Evolutionary conservation across 2,888 invertebrate species (phyloP).

Genomic region (Subacronicta megacephala): DNA sequence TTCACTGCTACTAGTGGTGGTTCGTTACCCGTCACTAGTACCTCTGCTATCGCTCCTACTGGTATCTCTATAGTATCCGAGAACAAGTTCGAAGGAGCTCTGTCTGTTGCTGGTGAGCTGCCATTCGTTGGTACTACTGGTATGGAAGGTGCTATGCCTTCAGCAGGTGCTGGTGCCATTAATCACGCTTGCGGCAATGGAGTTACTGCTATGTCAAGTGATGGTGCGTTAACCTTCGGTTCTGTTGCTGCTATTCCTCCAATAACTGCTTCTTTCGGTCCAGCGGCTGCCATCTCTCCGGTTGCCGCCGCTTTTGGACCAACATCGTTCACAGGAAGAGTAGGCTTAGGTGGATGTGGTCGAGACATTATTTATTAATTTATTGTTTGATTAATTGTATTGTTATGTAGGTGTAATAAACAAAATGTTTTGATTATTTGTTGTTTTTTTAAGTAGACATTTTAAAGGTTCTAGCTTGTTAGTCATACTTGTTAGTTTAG

Average conservation of each 20-base stretch:
- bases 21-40: conserved; percentile 46
- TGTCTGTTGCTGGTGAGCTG: conserved; percentile 24
- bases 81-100: conserved; percentile 21
- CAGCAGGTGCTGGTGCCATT: conserved; percentile 58
- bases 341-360: background rate
- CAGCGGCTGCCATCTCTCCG: background rate
- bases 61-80: conserved; percentile 26
- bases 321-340: background rate
- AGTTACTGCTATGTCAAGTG: background rate
- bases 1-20: conserved; percentile 33
- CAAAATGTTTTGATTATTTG: background rate
- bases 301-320: background rate
- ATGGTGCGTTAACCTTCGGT: background rate
- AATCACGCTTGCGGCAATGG: background rate
- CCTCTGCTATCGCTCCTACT: conserved; percentile 27
- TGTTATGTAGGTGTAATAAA: background rate
- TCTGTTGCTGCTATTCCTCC: conserved; percentile 56
- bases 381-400: background rate
- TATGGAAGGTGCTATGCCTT: conserved; percentile 64
- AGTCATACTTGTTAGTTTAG: no score
- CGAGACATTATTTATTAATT: background rate
- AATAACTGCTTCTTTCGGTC: background rate
- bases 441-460: background rate
- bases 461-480: no score
- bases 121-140: conserved; percentile 29